Evolutionary conservation across 2,797 vertebrate species (phyloP).

Genomic region (Champsocephalus esox): DNA sequence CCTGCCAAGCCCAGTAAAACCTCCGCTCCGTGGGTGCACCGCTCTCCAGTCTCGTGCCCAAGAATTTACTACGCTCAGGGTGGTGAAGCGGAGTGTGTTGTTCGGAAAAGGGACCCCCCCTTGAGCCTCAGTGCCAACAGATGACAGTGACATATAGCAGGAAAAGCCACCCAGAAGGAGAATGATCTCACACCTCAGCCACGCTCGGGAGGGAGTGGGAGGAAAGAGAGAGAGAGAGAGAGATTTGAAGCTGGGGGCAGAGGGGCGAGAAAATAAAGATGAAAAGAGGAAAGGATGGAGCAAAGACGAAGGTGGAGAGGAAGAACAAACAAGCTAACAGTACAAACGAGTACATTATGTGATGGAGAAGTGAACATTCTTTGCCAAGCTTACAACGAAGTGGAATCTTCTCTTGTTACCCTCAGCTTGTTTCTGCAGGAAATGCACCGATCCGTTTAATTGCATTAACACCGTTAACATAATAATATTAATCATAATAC

Average conservation of each 20-base stretch:
- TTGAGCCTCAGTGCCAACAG: slow-evolving; percentile 80
- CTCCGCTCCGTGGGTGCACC: slow-evolving; percentile 56
- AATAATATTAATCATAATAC: too few relatives aligned
- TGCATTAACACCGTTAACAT: too few relatives aligned
- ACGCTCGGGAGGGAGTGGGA: slow-evolving; percentile 72
- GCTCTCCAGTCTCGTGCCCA: slow-evolving; percentile 75
- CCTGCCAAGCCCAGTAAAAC: slow-evolving; percentile 79
- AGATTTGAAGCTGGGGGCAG: slow-evolving; percentile 68
- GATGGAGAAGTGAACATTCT: slow-evolving; percentile 26
- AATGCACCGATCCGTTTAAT: slow-evolving; percentile 24
- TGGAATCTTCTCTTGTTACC: slow-evolving; percentile 33
- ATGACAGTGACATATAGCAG: slow-evolving; percentile 88
- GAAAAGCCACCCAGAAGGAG: slow-evolving; percentile 87
- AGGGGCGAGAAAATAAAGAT: slow-evolving; percentile 71
- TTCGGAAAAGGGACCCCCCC: slow-evolving; percentile 80
- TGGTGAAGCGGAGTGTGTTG: slow-evolving; percentile 67
- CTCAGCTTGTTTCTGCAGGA: slow-evolving; percentile 25
- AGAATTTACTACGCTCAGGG: slow-evolving; percentile 76
- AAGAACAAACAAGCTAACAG: slow-evolving; percentile 50
- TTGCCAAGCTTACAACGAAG: slow-evolving; percentile 39
- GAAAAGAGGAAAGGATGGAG: slow-evolving; percentile 55
- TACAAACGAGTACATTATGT: background rate
- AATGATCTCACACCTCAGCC: slow-evolving; percentile 86
- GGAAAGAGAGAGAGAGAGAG: slow-evolving; percentile 45
- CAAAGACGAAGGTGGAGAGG: slow-evolving; percentile 39